Evolutionary conservation across 2,797 vertebrate species (phyloP).

Genomic region (Siniperca obscura): DNA sequence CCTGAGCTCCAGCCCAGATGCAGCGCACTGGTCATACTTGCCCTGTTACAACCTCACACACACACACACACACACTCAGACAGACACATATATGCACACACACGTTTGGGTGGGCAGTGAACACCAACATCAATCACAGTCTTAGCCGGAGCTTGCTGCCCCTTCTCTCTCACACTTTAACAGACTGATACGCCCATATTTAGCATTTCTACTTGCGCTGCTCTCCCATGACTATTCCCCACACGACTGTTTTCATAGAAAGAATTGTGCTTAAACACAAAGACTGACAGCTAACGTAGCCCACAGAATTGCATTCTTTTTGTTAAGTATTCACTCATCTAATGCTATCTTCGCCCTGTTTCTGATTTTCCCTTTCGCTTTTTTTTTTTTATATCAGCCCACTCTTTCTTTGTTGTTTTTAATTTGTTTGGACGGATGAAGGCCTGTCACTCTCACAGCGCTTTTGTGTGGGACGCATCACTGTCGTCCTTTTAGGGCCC

Average conservation of each 20-base stretch:
- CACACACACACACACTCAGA: constrained; percentile 13
- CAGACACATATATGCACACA: constrained; percentile 13
- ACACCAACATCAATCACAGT: constrained; percentile 39
- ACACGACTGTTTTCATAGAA: constrained; percentile 1
- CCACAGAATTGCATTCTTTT: constrained; percentile 10
- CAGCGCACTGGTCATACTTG: constrained; percentile 65
- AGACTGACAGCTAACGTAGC: constrained; percentile 41
- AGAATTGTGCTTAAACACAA: constrained; percentile 11
- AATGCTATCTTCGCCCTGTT: neutral
- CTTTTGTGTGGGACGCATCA: constrained; percentile 29
- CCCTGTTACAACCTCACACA: constrained; percentile 53
- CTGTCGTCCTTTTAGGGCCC: constrained; percentile 1
- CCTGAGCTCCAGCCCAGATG: constrained; percentile 68
- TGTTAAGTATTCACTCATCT: constrained; percentile 32
- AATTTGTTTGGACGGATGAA: constrained; percentile 34
- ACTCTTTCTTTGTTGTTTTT: constrained; percentile 11
- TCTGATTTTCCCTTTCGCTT: neutral
- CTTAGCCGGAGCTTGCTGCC: neutral
- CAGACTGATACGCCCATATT: constrained; percentile 30
- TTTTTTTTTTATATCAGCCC: neutral
- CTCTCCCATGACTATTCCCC: constrained; percentile 48
- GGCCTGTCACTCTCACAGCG: constrained; percentile 30
- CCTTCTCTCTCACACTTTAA: constrained; percentile 10
- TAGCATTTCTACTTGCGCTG: constrained; percentile 36
- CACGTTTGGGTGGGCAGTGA: neutral